A percentile compares a stretch with the other conserved stretches of the same genome.
Evolutionary conservation across 2,888 invertebrate species (phyloP).

Genomic region (Hermaeophaga mercurialis): DNA sequence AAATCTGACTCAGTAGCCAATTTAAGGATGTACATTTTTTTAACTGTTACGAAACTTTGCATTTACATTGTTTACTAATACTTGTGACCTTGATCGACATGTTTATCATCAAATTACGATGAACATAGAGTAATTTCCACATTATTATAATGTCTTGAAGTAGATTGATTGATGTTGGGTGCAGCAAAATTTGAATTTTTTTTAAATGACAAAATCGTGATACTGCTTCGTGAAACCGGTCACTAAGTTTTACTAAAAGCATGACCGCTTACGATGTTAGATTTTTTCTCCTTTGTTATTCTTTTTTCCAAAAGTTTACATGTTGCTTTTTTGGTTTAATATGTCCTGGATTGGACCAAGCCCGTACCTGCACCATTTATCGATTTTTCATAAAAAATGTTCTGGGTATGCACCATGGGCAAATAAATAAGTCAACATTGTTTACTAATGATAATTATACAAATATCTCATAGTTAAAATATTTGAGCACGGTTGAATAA

Average conservation of each 20-base stretch:
- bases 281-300: too few species aligned
- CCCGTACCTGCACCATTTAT: background rate
- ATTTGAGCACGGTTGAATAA: constrained; percentile 5
- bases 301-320: too few species aligned
- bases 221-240: too few species aligned
- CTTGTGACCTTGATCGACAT: constrained; percentile 21
- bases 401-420: background rate
- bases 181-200: too few species aligned
- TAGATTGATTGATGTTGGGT: too few species aligned
- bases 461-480: constrained; percentile 1
- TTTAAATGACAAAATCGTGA: too few species aligned
- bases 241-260: too few species aligned
- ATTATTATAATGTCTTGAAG: too few species aligned
- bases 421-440: constrained; percentile 1
- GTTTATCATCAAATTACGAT: constrained; percentile 1
- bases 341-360: too few species aligned
- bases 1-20: background rate
- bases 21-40: background rate
- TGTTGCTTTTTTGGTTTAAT: too few species aligned
- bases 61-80: constrained; percentile 25
- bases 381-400: background rate
- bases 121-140: too few species aligned
- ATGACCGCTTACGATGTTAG: too few species aligned
- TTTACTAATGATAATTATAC: background rate
- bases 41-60: background rate